Conservation (phyloP, 2,113 vertebrate species). For the Leptosomus discolor region DNA sequence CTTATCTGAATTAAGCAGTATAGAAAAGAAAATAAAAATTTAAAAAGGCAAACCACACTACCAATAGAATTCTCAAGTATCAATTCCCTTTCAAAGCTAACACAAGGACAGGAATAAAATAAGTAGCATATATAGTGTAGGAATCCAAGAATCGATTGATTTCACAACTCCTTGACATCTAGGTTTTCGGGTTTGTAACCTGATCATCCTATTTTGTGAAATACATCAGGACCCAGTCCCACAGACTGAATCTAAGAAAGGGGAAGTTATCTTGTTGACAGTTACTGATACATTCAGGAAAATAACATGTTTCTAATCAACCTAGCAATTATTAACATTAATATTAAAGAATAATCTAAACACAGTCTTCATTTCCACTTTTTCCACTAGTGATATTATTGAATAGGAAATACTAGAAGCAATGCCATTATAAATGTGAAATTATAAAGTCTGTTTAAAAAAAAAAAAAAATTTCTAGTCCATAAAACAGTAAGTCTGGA, state of each 20-base stretch:
- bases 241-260: background rate
- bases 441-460: background rate
- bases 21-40: background rate
- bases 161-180: background rate
- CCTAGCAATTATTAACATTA: background rate
- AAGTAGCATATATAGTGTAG: background rate
- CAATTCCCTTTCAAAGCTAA: background rate
- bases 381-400: background rate
- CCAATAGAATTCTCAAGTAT: background rate
- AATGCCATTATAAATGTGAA: background rate
- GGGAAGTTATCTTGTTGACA: background rate
- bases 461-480: background rate
- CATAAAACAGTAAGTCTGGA: background rate
- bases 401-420: background rate
- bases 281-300: background rate
- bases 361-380: background rate
- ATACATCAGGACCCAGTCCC: background rate
- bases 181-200: background rate
- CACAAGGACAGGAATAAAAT: background rate
- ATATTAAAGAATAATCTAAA: background rate
- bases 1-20: background rate
- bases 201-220: background rate
- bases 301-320: background rate
- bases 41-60: background rate
- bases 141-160: background rate